Percentiles rank a stretch among this genome's conserved stretches.
Conservation (phyloP, 2,888 invertebrate species). For the Emmelina monodactyla region DNA sequence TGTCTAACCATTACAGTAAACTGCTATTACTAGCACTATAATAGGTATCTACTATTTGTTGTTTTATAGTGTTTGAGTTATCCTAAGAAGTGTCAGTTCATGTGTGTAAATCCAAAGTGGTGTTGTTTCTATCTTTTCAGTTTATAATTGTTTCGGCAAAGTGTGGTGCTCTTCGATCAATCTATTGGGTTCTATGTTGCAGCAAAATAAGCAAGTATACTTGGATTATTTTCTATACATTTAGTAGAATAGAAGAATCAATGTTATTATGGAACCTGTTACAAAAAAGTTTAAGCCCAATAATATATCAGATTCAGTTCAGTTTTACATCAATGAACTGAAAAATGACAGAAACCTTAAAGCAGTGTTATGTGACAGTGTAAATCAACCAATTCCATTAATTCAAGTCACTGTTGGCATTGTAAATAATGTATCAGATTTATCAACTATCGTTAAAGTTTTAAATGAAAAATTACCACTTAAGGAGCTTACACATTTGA, state of each 20-base stretch:
- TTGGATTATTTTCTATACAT: too few species aligned
- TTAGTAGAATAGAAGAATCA: too few species aligned
- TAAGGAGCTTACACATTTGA: conserved; percentile 72
- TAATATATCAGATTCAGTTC: too few species aligned
- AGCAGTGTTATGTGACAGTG: conserved; percentile 65
- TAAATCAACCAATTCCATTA: conserved; percentile 48
- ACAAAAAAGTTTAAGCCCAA: too few species aligned
- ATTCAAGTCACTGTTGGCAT: conserved; percentile 68
- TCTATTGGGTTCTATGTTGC: too few species aligned
- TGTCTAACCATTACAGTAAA: too few species aligned
- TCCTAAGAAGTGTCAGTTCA: background rate
- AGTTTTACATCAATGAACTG: too few species aligned
- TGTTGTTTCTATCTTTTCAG: conserved; percentile 49
- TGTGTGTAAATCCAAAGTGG: conserved; percentile 37
- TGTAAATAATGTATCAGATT: conserved; percentile 67
- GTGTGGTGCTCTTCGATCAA: too few species aligned
- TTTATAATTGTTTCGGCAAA: too few species aligned
- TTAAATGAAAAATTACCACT: conserved; percentile 69
- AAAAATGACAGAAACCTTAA: conserved; percentile 31
- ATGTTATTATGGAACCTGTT: too few species aligned
- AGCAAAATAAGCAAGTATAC: too few species aligned
- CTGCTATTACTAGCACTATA: too few species aligned
- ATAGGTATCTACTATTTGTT: background rate
- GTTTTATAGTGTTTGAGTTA: background rate
- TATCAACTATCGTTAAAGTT: conserved; percentile 68